phyloP scores from a whole-genome alignment of 2,888 invertebrate species.

The Terebella lapidaria region DNA sequence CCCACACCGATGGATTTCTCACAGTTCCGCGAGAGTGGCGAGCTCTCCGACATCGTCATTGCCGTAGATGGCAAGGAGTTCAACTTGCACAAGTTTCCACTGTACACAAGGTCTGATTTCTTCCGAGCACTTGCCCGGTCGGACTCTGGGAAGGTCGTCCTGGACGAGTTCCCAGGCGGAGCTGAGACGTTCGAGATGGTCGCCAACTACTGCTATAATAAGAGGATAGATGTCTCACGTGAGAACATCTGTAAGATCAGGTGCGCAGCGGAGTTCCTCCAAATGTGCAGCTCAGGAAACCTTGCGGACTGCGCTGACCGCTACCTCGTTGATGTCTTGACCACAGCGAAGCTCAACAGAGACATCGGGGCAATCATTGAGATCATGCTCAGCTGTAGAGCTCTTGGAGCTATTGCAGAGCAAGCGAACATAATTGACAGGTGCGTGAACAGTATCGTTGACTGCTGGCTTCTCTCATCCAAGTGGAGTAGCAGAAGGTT shows the following conservation, averaged over 20 bases:
- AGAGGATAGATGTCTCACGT: constrained; percentile 7
- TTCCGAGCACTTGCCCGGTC: constrained; percentile 35
- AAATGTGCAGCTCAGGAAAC: constrained; percentile 45
- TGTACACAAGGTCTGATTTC: constrained; percentile 48
- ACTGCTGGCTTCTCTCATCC: constrained; percentile 35
- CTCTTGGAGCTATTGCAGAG: constrained; percentile 36
- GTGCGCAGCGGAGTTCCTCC: constrained; percentile 45
- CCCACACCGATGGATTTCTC: constrained; percentile 19
- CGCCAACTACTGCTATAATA: constrained; percentile 48
- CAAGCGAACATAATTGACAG: constrained; percentile 33
- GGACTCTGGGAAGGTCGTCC: constrained; percentile 25
- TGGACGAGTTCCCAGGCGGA: constrained; percentile 50
- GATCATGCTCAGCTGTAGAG: constrained; percentile 34
- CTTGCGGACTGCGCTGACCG: constrained; percentile 38
- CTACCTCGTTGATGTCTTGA: constrained; percentile 39
- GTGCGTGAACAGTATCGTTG: constrained; percentile 41
- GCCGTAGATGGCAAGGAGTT: constrained; percentile 39
- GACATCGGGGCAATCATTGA: constrained; percentile 31
- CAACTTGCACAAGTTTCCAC: constrained; percentile 49
- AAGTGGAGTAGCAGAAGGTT: constrained; percentile 6
- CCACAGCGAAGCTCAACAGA: constrained; percentile 40
- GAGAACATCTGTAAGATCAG: constrained; percentile 21
- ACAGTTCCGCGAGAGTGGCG: constrained; percentile 31
- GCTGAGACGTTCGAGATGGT: constrained; percentile 41
- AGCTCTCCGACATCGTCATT: constrained; percentile 49